phyloP scores from a whole-genome alignment of 2,888 invertebrate genomes.

The Anticlea derivata region DNA sequence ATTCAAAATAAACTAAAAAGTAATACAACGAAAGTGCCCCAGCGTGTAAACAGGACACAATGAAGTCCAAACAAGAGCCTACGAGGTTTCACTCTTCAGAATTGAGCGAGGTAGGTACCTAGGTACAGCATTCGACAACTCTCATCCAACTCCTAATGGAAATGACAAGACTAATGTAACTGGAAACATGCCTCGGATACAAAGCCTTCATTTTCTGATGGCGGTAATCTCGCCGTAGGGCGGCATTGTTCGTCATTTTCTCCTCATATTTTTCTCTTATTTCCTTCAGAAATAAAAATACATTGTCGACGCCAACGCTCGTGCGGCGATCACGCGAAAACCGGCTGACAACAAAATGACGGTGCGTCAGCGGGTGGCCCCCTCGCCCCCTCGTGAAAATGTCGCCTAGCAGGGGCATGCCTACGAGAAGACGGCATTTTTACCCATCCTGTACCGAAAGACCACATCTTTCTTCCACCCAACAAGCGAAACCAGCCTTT shows the following conservation, averaged over 20 bases:
- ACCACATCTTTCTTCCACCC: conserved; percentile 54
- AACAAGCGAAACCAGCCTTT: conserved; percentile 51
- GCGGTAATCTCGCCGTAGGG: conserved; percentile 82
- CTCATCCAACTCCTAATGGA: conserved; percentile 55
- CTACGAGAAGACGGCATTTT: conserved; percentile 80
- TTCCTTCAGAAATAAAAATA: conserved; percentile 80
- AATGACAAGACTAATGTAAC: conserved; percentile 79
- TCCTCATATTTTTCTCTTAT: conserved; percentile 69
- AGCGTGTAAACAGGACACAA: conserved; percentile 19
- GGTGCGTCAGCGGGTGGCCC: conserved; percentile 72
- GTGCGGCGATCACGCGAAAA: conserved; percentile 75
- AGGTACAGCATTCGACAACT: conserved; percentile 16
- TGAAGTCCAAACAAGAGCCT: conserved; percentile 32
- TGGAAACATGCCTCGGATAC: conserved; percentile 75
- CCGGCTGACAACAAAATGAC: conserved; percentile 83
- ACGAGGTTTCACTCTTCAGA: conserved; percentile 44
- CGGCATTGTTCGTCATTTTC: conserved; percentile 81
- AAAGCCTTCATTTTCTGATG: conserved; percentile 83
- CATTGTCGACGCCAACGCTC: conserved; percentile 79
- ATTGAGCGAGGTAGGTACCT: conserved; percentile 50
- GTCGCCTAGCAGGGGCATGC: conserved; percentile 75
- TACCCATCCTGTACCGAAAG: conserved; percentile 64
- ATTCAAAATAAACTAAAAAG: conserved; percentile 5
- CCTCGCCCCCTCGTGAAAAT: conserved; percentile 70
- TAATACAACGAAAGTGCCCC: conserved; percentile 9